Evolutionary conservation across 2,888 invertebrate species (phyloP), one percentile per base, ranked within the genome.

Genomic region (Limnephilus marmoratus): DNA sequence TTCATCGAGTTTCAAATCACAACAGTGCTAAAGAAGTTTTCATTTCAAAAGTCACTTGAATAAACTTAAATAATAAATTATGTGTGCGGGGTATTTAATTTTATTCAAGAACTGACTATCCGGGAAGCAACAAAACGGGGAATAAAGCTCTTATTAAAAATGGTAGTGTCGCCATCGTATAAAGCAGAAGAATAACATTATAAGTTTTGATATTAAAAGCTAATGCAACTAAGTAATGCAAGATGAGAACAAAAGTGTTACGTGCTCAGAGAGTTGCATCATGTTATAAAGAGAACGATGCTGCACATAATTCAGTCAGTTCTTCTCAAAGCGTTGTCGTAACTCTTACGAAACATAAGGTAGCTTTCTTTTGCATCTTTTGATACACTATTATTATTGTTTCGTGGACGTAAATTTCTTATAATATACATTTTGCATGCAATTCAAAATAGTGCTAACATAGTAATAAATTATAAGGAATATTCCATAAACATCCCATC

Each of bases 171-270:
- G 34, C 68, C 68, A 68, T 24, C 68, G 24, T 24, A 24, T 9
- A 68, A 68, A 68, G 68, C 9, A 68, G 68, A 68, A 68, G 9
- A n/a, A 68, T 68, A n/a, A 68, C 24, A 68, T n/a, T 24, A 37
- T 81, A 29, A 89, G 80, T 89, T 89, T 89, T 41, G 81, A 80
- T 80, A 89, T 81, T 41, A 80, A 89, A 89, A 89, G 31, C n/a
- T 41, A 89, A 89, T 89, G 80, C 88, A 86, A 86, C 31, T 45
- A 29, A 53, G 31, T 87, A 53, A 87, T 87, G 34, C 88, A 41
- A 89, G 88, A 89, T 80, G 88, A 81, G 88, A 89, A 89, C 88
- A 89, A 89, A 89, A 89, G 88, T 89, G 88, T 89, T 89, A 80
- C 88, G 88, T 34, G 80, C 88, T 18, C 24, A 11, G 88, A 31